These are phyloP conservation scores for Novumbra hubbsi DNA, from an alignment of 2,797 vertebrate species.

Conservation along the genomic window DNA sequence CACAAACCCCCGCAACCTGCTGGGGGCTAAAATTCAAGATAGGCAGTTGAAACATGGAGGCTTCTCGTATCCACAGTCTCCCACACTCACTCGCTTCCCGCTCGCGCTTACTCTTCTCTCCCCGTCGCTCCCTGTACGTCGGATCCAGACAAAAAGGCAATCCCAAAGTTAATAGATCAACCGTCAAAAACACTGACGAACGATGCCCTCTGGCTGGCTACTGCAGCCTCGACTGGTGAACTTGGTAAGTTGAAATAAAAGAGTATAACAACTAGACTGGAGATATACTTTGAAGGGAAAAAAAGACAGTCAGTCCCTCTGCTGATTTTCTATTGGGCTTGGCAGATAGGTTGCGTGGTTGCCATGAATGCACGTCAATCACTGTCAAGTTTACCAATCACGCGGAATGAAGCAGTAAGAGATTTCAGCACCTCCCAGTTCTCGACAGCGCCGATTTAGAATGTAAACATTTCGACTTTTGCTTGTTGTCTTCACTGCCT, in stretches of 20 bases:
- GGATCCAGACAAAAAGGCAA: constrained; percentile 63
- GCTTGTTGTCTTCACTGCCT: constrained; percentile 52
- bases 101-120: constrained; percentile 36
- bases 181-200: constrained; percentile 56
- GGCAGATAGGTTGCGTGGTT: constrained; percentile 88
- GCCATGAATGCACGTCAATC: constrained; percentile 93
- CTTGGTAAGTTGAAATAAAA: constrained; percentile 68
- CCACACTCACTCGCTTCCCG: constrained; percentile 45
- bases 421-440: constrained; percentile 81
- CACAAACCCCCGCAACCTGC: constrained; percentile 99
- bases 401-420: constrained; percentile 63
- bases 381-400: constrained; percentile 90
- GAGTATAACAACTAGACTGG: constrained; percentile 72
- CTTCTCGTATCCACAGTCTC: constrained; percentile 70
- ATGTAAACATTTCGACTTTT: constrained; percentile 79
- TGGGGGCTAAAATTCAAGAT: constrained; percentile 98
- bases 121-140: constrained; percentile 43
- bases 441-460: constrained; percentile 69
- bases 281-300: constrained; percentile 77
- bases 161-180: constrained; percentile 66
- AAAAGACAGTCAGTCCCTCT: constrained; percentile 77
- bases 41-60: constrained; percentile 98
- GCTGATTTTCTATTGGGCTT: constrained; percentile 87
- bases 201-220: constrained; percentile 66
- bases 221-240: constrained; percentile 71